Conservation (phyloP, 2,888 invertebrate genomes). For the Cartodere bifasciata region DNA sequence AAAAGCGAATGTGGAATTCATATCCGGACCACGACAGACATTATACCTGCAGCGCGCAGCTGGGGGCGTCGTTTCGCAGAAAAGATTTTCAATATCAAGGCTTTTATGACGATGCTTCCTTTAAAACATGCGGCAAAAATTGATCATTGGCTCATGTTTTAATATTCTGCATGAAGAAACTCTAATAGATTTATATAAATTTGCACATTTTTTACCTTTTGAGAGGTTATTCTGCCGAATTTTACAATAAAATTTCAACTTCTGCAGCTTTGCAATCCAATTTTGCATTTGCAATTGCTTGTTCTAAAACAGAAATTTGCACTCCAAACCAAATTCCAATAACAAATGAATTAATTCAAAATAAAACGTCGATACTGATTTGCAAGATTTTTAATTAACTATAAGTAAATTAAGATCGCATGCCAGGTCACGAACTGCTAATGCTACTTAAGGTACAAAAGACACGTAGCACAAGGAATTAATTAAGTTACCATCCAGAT, state of each 20-base stretch:
- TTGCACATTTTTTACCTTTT: too few relatives aligned
- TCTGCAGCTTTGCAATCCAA: too few relatives aligned
- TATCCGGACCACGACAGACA: slow-evolving; percentile 28
- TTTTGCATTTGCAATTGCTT: too few relatives aligned
- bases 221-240: too few relatives aligned
- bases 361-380: slow-evolving; percentile 1
- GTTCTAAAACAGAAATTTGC: too few relatives aligned
- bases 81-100: slow-evolving; percentile 25
- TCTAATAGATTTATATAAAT: too few relatives aligned
- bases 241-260: too few relatives aligned
- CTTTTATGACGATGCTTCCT: too few relatives aligned
- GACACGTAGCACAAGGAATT: slow-evolving; percentile 26
- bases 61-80: slow-evolving; percentile 25
- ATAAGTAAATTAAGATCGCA: slow-evolving; percentile 17
- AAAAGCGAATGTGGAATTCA: slow-evolving; percentile 28
- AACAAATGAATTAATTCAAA: too few relatives aligned
- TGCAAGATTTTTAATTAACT: slow-evolving; percentile 14
- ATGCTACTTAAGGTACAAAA: slow-evolving; percentile 27
- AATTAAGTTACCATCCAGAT: slow-evolving; percentile 27
- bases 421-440: slow-evolving; percentile 26
- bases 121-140: too few relatives aligned
- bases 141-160: not conserved
- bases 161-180: too few relatives aligned
- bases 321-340: too few relatives aligned
- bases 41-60: slow-evolving; percentile 28